These are phyloP conservation scores for Epizoanthus ramosus DNA, from an alignment of 92 coral and sea anemone genomes.

Conservation along the genomic window DNA sequence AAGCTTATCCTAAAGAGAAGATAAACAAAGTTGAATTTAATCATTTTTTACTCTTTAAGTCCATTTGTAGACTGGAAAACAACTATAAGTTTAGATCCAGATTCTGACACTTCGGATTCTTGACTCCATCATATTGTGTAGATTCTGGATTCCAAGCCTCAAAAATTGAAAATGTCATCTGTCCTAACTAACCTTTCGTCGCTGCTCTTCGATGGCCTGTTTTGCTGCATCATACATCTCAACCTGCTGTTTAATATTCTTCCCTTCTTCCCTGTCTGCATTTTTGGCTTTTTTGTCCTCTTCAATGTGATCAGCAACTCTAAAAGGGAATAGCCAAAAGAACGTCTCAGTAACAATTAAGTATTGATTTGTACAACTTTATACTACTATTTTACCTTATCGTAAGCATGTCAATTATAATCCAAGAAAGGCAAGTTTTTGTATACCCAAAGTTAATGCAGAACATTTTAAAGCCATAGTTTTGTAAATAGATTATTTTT, in stretches of 20 bases:
- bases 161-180: not conserved
- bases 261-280: conserved; percentile 74
- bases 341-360: not conserved
- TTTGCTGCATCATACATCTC: conserved; percentile 92
- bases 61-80: not conserved
- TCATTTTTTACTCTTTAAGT: too few relatives aligned
- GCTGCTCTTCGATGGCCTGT: conserved; percentile 79
- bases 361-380: not conserved
- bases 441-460: too few relatives aligned
- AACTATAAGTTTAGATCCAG: too few relatives aligned
- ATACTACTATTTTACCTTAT: too few relatives aligned
- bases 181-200: conserved; percentile 75
- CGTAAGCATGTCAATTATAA: too few relatives aligned
- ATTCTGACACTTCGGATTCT: too few relatives aligned
- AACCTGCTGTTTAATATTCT: conserved; percentile 86
- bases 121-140: too few relatives aligned
- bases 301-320: conserved; percentile 78
- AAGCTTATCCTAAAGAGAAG: conserved; percentile 68
- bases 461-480: too few relatives aligned
- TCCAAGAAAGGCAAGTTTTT: too few relatives aligned
- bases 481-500: too few relatives aligned
- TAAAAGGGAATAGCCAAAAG: not conserved
- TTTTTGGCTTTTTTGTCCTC: conserved; percentile 56
- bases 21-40: not conserved
- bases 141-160: too few relatives aligned